These are phyloP conservation scores for Rhea americana DNA, from an alignment of 2,113 vertebrate genomes.

Conservation along the genomic window DNA sequence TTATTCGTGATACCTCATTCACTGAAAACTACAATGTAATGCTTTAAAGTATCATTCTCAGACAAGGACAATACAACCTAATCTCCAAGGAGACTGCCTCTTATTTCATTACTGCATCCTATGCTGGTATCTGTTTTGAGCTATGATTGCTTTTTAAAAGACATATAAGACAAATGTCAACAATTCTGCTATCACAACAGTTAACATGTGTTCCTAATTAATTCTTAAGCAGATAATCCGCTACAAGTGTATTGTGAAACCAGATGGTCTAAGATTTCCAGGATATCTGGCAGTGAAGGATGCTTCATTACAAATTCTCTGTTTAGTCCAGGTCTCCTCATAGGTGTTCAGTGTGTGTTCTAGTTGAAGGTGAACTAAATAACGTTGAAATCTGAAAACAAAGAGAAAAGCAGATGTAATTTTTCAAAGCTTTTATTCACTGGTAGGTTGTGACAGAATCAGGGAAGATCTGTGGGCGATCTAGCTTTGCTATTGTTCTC, in stretches of 20 bases:
- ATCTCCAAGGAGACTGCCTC: neutral
- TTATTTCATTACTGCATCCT: neutral
- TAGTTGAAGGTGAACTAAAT: conserved; percentile 24
- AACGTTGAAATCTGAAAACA: neutral
- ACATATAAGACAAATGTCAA: conserved; percentile 26
- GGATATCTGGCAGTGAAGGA: neutral
- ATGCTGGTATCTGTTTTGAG: neutral
- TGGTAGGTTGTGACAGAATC: neutral
- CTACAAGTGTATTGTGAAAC: conserved; percentile 12
- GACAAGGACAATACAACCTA: neutral
- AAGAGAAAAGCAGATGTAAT: neutral
- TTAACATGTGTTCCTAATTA: conserved; percentile 39
- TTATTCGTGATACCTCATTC: neutral
- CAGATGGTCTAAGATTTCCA: conserved; percentile 27
- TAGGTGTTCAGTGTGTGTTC: neutral
- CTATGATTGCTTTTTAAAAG: neutral
- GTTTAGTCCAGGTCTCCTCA: neutral
- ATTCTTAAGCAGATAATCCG: conserved; percentile 42
- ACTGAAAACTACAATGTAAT: neutral
- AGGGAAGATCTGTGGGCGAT: neutral
- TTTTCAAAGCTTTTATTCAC: neutral
- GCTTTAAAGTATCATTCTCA: neutral
- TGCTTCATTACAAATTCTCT: conserved; percentile 13
- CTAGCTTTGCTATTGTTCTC: neutral
- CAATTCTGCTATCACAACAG: conserved; percentile 23